These are phyloP conservation scores for Astur gentilis DNA, from an alignment of 2,113 vertebrate species.

Conservation along the genomic window DNA sequence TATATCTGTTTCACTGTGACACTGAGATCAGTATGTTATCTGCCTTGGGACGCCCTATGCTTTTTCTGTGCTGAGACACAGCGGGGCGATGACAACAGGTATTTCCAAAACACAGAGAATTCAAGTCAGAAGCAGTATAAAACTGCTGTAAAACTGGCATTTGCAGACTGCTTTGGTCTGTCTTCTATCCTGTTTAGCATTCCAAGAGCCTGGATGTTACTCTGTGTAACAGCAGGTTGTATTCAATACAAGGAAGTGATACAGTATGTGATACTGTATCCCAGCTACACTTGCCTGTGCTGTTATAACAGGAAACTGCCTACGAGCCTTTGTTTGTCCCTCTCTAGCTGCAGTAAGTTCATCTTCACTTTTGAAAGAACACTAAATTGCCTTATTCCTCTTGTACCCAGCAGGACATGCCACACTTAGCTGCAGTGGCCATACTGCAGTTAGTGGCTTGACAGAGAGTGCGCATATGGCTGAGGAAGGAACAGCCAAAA, in stretches of 20 bases:
- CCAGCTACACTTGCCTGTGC: background rate
- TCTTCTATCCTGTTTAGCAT: background rate
- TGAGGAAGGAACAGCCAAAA: background rate
- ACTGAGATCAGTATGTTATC: background rate
- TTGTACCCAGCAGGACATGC: background rate
- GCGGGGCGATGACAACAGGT: fast-evolving
- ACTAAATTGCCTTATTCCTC: background rate
- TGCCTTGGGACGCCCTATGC: background rate
- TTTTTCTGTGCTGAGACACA: background rate
- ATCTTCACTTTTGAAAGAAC: background rate
- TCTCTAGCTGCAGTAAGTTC: background rate
- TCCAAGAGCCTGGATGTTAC: background rate
- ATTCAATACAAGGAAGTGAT: background rate
- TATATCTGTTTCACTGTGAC: background rate
- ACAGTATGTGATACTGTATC: background rate
- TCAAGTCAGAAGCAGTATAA: background rate
- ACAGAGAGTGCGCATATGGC: background rate
- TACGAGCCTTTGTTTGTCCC: background rate
- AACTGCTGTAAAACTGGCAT: background rate
- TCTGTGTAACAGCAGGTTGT: background rate
- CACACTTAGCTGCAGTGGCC: fast-evolving
- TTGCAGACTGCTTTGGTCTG: background rate
- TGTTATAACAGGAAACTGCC: background rate
- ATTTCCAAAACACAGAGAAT: background rate
- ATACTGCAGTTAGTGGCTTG: background rate